A percentile compares a stretch with the other conserved stretches of the same genome.
Conservation (phyloP, 1,140 invertebrate species). For the Forficula auricularia region DNA sequence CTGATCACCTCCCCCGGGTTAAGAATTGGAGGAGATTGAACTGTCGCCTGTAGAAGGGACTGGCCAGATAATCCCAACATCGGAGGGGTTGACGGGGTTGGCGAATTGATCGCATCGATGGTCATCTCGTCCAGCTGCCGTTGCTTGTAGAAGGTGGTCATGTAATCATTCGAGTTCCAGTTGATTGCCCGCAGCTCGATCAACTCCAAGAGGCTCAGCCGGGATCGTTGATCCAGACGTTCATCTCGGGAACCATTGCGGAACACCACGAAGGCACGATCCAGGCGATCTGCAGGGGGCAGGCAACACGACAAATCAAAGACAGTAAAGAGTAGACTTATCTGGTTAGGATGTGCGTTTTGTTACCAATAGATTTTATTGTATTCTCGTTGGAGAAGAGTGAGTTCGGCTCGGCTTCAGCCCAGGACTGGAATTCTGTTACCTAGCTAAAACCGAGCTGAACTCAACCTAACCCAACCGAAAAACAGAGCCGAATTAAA, state of each 20-base stretch:
- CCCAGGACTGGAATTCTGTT: too few species aligned
- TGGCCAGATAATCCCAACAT: conserved; percentile 4
- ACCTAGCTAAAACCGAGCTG: too few species aligned
- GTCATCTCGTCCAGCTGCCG: conserved; percentile 26
- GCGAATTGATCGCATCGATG: background rate
- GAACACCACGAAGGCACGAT: conserved; percentile 60
- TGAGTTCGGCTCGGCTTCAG: too few species aligned
- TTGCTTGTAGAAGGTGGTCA: conserved; percentile 64
- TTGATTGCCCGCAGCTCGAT: conserved; percentile 73
- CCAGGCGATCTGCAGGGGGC: conserved; percentile 46
- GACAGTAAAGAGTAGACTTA: too few species aligned
- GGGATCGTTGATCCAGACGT: conserved; percentile 55
- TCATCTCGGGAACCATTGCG: conserved; percentile 68
- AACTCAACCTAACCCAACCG: too few species aligned
- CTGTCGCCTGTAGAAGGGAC: conserved; percentile 2
- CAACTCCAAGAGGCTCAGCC: conserved; percentile 68
- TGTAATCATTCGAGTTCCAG: conserved; percentile 62
- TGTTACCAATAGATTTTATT: too few species aligned
- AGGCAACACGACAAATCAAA: too few species aligned
- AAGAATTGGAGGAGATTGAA: conserved; percentile 32
- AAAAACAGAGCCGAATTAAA: too few species aligned
- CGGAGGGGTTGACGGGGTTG: background rate
- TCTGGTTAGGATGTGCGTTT: too few species aligned
- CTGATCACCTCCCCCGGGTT: conserved; percentile 67
- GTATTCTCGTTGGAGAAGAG: too few species aligned